A percentile compares a stretch with the other conserved stretches of the same genome.
phyloP scores from a whole-genome alignment of 2,113 vertebrate species.

The Recurvirostra avosetta region DNA sequence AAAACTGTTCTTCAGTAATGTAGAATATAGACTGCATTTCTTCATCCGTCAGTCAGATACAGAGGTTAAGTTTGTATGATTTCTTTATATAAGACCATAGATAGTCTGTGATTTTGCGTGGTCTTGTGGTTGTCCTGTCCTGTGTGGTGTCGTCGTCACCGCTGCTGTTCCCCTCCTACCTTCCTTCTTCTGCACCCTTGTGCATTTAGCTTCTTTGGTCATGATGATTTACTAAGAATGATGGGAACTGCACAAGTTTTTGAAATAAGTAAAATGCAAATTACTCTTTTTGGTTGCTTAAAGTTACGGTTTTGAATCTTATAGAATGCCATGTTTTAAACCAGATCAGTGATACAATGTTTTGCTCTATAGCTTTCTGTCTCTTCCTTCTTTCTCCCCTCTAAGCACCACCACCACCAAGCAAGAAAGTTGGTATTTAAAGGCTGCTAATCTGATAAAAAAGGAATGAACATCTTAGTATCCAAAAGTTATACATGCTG shows the following conservation, averaged over 20 bases:
- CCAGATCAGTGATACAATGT: background rate
- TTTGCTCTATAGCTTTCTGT: background rate
- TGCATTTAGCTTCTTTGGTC: background rate
- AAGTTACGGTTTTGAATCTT: background rate
- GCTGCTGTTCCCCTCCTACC: background rate
- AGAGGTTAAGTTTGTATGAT: too few relatives aligned
- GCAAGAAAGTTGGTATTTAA: background rate
- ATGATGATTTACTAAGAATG: too few relatives aligned
- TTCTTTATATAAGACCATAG: too few relatives aligned
- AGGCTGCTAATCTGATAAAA: background rate
- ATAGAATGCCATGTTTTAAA: background rate
- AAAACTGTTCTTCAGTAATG: too few relatives aligned
- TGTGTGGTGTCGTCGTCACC: accelerated
- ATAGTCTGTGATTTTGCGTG: too few relatives aligned
- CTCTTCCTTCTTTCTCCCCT: background rate
- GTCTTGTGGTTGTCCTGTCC: background rate
- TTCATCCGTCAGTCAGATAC: too few relatives aligned
- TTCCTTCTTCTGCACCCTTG: background rate
- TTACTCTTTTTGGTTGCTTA: background rate
- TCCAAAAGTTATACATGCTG: background rate
- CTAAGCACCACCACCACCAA: too few relatives aligned
- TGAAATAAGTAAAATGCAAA: background rate
- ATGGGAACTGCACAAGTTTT: background rate
- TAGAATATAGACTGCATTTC: too few relatives aligned
- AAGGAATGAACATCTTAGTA: background rate